Conservation (phyloP, 2,888 invertebrate genomes). For the Entomobrya multifasciata region DNA sequence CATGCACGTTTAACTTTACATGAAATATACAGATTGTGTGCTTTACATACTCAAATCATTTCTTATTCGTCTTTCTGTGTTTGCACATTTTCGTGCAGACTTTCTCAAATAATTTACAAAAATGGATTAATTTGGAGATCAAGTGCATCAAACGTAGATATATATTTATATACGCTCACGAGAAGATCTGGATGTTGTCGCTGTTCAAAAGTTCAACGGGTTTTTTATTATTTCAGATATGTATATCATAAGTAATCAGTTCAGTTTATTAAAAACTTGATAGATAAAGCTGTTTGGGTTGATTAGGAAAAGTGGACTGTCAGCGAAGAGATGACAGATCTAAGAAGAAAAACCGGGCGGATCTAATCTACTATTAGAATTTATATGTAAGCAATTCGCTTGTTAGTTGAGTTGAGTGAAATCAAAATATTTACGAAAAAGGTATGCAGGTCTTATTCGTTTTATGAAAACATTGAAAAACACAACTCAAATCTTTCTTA, state of each 20-base stretch:
- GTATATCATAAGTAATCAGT: constrained; percentile 7
- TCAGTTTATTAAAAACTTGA: not conserved
- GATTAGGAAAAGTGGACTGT: constrained; percentile 26
- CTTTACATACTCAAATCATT: too few species aligned
- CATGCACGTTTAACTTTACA: too few species aligned
- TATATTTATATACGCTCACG: too few species aligned
- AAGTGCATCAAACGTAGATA: too few species aligned
- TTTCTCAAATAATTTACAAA: too few species aligned
- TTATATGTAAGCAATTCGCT: not conserved
- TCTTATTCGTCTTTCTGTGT: too few species aligned
- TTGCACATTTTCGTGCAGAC: too few species aligned
- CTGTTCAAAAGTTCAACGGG: too few species aligned
- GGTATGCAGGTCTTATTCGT: not conserved
- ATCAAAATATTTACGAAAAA: not conserved
- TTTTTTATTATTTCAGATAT: not conserved
- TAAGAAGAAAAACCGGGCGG: constrained; percentile 29
- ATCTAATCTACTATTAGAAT: not conserved
- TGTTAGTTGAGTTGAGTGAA: not conserved
- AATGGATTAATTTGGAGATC: too few species aligned
- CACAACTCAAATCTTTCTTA: too few species aligned
- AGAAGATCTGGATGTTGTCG: too few species aligned
- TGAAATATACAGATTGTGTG: not conserved
- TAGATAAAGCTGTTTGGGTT: not conserved
- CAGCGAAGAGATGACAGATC: constrained; percentile 10
- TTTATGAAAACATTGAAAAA: not conserved